Evolutionary conservation across 2,888 invertebrate genomes (phyloP).

Genomic region (Rotaria magnacalcarata): DNA sequence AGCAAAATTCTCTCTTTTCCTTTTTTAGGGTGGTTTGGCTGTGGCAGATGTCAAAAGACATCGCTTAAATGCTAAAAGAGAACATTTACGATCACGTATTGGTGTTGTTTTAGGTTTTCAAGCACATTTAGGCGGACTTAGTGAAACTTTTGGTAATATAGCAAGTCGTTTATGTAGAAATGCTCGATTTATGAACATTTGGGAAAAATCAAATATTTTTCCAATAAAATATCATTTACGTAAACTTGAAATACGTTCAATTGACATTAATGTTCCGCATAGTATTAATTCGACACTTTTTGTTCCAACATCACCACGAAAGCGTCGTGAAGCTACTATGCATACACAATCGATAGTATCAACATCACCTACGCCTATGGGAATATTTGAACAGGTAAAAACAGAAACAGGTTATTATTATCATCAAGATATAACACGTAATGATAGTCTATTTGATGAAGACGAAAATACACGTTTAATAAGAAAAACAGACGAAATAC

Average conservation of each 20-base stretch:
- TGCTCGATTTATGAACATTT: background rate
- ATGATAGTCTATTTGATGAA: background rate
- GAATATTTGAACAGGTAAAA: background rate
- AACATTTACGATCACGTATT: conserved; percentile 24
- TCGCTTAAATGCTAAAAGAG: conserved; percentile 30
- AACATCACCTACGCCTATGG: background rate
- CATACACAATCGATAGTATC: background rate
- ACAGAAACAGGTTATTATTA: background rate
- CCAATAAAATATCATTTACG: conserved; percentile 15
- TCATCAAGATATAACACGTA: background rate
- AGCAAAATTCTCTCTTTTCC: background rate
- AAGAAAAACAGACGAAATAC: background rate
- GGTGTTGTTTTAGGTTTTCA: conserved; percentile 7
- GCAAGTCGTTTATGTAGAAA: background rate
- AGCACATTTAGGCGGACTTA: background rate
- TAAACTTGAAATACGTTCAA: background rate
- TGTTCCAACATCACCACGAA: background rate
- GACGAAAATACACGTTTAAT: background rate
- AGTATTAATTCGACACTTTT: background rate
- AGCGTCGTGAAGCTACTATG: background rate
- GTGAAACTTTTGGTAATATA: background rate
- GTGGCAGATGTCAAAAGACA: background rate
- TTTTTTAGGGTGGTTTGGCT: conserved; percentile 2
- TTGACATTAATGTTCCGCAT: background rate
- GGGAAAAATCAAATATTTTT: background rate